Conservation (phyloP, 1,140 invertebrate genomes). For the Campoletis sonorensis region DNA sequence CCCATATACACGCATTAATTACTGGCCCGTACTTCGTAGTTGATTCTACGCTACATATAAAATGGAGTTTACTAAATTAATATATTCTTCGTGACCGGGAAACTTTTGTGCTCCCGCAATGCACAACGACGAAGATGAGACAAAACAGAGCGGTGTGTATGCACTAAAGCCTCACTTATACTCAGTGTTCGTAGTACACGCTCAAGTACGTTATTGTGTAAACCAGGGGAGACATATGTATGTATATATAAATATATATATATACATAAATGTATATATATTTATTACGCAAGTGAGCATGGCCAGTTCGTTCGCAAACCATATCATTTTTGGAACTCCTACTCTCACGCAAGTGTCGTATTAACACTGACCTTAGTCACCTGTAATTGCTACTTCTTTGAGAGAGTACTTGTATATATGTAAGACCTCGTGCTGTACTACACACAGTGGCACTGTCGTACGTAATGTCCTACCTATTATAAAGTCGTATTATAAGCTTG, state of each 20-base stretch:
- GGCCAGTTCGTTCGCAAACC: slow-evolving; percentile 60
- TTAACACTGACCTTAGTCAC: slow-evolving; percentile 76
- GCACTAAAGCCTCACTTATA: too few relatives aligned
- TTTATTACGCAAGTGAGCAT: slow-evolving; percentile 69
- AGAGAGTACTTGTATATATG: slow-evolving; percentile 45
- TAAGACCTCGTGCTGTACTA: slow-evolving; percentile 51
- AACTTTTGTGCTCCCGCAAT: slow-evolving; percentile 51
- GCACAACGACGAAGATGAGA: too few relatives aligned
- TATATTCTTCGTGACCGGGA: slow-evolving; percentile 55
- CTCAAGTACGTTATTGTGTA: slow-evolving; percentile 35
- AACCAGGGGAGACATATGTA: slow-evolving; percentile 24
- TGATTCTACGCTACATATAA: slow-evolving; percentile 58
- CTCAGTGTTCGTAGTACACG: slow-evolving; percentile 8
- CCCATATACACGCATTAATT: slow-evolving; percentile 15
- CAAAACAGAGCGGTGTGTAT: too few relatives aligned
- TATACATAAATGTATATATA: slow-evolving; percentile 45
- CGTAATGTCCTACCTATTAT: slow-evolving; percentile 63
- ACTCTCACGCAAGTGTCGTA: slow-evolving; percentile 73
- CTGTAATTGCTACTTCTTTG: slow-evolving; percentile 69
- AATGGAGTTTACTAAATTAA: slow-evolving; percentile 69
- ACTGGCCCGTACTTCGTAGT: too few relatives aligned
- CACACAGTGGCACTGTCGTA: slow-evolving; percentile 52
- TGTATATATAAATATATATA: slow-evolving; percentile 56
- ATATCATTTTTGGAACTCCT: slow-evolving; percentile 74
- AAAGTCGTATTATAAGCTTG: slow-evolving; percentile 41